Conservation (phyloP, 2,888 invertebrate species). For the Amphiduros pacificus region DNA sequence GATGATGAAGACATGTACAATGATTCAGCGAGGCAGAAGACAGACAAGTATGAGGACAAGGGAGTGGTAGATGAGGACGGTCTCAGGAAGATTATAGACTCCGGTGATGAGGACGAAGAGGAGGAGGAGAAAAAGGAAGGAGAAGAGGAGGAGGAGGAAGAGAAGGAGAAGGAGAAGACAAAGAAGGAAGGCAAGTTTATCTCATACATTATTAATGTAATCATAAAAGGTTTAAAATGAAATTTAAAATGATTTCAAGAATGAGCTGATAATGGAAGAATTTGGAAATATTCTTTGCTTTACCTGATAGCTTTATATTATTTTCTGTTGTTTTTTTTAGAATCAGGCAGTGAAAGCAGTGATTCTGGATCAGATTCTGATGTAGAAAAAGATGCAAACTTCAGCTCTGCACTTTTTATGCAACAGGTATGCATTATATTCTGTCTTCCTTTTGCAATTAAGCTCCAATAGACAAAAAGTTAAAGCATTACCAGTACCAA, state of each 20-base stretch:
- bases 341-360: slow-evolving; percentile 48
- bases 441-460: no score
- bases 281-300: no score
- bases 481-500: no score
- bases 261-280: no score
- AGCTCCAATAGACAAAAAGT: no score
- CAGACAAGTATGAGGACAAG: slow-evolving; percentile 72
- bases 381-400: slow-evolving; percentile 57
- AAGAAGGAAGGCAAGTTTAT: neutral
- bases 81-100: slow-evolving; percentile 74
- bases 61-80: slow-evolving; percentile 91
- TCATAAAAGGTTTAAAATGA: no score
- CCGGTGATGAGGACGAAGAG: slow-evolving; percentile 60
- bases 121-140: slow-evolving; percentile 73
- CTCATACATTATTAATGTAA: no score
- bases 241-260: no score
- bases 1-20: slow-evolving; percentile 37
- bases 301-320: no score
- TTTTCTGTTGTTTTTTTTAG: slow-evolving; percentile 27
- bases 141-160: slow-evolving; percentile 36
- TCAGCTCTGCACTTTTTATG: slow-evolving; percentile 59
- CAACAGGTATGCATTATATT: slow-evolving; percentile 32
- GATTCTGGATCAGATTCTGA: slow-evolving; percentile 59
- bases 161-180: slow-evolving; percentile 28
- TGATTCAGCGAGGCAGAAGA: slow-evolving; percentile 51